These are phyloP conservation scores for Zophobas atratus DNA, from an alignment of 1,140 invertebrate species.

Conservation along the genomic window DNA sequence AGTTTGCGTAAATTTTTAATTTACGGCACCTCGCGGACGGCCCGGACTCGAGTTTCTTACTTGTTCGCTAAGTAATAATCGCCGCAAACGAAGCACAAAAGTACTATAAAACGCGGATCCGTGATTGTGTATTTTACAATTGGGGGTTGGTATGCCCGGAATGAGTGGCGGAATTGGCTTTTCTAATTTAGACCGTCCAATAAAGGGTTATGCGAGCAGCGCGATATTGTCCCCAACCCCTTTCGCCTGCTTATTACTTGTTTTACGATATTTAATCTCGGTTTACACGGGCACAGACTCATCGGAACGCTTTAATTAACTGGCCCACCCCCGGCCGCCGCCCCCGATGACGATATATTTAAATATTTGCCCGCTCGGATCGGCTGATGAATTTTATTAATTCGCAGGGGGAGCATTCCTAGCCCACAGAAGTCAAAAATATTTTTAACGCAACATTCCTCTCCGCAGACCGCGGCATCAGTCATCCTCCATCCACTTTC, in stretches of 20 bases:
- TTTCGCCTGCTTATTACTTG: constrained; percentile 61
- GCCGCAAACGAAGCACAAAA: constrained; percentile 57
- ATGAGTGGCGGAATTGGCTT: constrained; percentile 62
- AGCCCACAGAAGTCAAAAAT: no score
- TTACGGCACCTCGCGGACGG: constrained; percentile 52
- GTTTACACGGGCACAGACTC: constrained; percentile 55
- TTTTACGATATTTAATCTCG: constrained; percentile 62
- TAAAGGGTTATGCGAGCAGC: constrained; percentile 59
- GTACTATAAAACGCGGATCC: constrained; percentile 60
- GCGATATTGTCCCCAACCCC: constrained; percentile 60
- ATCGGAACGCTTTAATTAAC: constrained; percentile 61
- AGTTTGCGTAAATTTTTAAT: constrained; percentile 59
- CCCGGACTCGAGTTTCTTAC: constrained; percentile 49
- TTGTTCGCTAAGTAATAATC: constrained; percentile 57
- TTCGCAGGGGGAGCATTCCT: not conserved
- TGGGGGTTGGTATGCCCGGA: constrained; percentile 60
- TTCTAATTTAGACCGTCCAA: constrained; percentile 63
- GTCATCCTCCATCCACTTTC: not conserved
- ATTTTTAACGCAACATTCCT: no score
- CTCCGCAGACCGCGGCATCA: not conserved
- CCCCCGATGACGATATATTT: constrained; percentile 44
- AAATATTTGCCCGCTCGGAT: constrained; percentile 38
- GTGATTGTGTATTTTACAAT: constrained; percentile 64
- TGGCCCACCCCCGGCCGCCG: constrained; percentile 8
- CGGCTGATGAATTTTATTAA: constrained; percentile 25